Evolutionary conservation across 1,140 invertebrate species (phyloP).

Genomic region (Drosophila sucinea): DNA sequence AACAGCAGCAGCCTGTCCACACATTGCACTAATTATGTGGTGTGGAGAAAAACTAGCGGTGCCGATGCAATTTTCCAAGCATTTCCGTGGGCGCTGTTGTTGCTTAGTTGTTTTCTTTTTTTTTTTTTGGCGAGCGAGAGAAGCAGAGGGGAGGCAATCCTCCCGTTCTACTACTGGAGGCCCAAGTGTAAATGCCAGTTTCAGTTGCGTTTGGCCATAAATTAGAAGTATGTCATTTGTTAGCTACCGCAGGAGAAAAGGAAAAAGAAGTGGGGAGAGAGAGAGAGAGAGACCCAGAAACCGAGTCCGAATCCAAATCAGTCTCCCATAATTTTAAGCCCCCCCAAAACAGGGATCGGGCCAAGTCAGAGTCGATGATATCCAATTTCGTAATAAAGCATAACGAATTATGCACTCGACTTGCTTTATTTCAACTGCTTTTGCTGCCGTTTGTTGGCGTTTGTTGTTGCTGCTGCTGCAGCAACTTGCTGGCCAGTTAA

Average conservation of each 20-base stretch:
- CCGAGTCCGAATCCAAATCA: slow-evolving; percentile 54
- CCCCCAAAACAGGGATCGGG: slow-evolving; percentile 19
- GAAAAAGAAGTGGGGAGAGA: too few species aligned
- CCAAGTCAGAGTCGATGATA: slow-evolving; percentile 61
- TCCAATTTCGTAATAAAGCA: slow-evolving; percentile 82
- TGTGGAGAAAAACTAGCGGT: slow-evolving; percentile 54
- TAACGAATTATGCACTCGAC: slow-evolving; percentile 82
- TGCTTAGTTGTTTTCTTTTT: slow-evolving; percentile 33
- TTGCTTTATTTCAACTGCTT: slow-evolving; percentile 73
- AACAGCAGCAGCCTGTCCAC: slow-evolving; percentile 58
- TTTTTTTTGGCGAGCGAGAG: slow-evolving; percentile 25
- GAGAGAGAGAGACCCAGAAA: slow-evolving; percentile 19
- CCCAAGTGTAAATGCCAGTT: slow-evolving; percentile 25
- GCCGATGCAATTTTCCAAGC: slow-evolving; percentile 57
- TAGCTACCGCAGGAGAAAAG: slow-evolving; percentile 58
- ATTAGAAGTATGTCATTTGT: slow-evolving; percentile 80
- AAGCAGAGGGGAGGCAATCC: neutral
- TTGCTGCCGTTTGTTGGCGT: slow-evolving; percentile 19
- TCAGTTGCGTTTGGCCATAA: slow-evolving; percentile 60
- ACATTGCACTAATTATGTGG: slow-evolving; percentile 78
- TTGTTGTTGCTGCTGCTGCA: slow-evolving; percentile 37
- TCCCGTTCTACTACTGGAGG: slow-evolving; percentile 30
- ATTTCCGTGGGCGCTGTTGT: slow-evolving; percentile 64
- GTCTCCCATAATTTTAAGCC: slow-evolving; percentile 36
- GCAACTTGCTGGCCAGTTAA: slow-evolving; percentile 62